phyloP scores from a whole-genome alignment of 2,888 invertebrate species.

The Pyrrhia umbra region DNA sequence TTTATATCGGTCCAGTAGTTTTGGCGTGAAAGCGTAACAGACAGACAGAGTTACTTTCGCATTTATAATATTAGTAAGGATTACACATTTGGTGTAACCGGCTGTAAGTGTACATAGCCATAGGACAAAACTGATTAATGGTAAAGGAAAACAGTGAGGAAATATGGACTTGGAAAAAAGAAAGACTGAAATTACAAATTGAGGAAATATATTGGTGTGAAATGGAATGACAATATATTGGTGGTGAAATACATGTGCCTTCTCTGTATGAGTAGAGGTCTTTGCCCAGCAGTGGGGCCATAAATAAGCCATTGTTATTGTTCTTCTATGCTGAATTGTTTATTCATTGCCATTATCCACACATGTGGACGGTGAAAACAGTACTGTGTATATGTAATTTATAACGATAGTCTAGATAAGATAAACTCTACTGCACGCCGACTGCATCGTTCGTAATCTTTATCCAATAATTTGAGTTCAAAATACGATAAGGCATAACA shows the following conservation, averaged over 20 bases:
- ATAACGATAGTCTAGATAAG: slow-evolving; percentile 6
- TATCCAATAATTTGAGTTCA: slow-evolving; percentile 9
- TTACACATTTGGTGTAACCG: no score
- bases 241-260: not conserved
- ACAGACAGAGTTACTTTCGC: no score
- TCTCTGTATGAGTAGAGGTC: not conserved
- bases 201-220: no score
- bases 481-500: slow-evolving; percentile 32
- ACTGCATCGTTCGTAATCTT: not conserved
- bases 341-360: not conserved
- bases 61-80: no score
- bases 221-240: no score
- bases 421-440: not conserved
- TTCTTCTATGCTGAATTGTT: not conserved
- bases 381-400: not conserved
- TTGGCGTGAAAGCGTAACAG: no score
- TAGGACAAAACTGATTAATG: no score
- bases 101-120: no score
- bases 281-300: not conserved
- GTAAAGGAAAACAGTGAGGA: no score
- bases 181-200: no score
- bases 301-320: not conserved
- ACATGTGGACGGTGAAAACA: slow-evolving; percentile 12
- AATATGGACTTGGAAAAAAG: no score
- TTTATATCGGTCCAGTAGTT: no score